These are phyloP conservation scores for Pocillopora damicornis DNA, from an alignment of 64 coral and sea anemone species.

Conservation along the genomic window DNA sequence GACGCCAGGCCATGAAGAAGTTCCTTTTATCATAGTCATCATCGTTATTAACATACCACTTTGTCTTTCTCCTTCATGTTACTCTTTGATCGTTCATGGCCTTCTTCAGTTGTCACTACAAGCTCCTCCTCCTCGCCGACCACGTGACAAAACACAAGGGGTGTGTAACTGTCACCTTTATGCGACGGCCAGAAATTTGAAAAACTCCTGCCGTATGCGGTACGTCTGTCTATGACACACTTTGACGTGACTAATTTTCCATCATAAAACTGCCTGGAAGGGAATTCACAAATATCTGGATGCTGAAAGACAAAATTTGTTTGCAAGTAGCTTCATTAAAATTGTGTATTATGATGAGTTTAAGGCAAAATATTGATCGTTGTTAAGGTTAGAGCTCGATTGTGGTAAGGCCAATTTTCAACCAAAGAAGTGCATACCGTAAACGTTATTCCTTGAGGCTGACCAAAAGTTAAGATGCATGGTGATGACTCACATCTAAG, in stretches of 20 bases:
- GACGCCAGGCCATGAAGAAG: too few species aligned
- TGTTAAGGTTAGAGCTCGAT: too few species aligned
- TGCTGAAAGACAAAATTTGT: conserved; percentile 25
- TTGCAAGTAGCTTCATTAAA: too few species aligned
- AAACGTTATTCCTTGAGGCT: too few species aligned
- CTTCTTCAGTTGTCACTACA: conserved; percentile 33
- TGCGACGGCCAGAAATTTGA: conserved; percentile 30
- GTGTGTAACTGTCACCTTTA: background rate
- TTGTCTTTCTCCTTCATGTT: conserved; percentile 40
- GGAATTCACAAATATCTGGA: conserved; percentile 55
- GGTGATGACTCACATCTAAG: too few species aligned
- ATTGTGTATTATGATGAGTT: too few species aligned
- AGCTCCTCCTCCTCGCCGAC: conserved; percentile 42
- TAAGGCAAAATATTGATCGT: too few species aligned
- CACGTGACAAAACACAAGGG: conserved; percentile 38
- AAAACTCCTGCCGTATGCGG: conserved; percentile 24
- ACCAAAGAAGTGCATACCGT: too few species aligned
- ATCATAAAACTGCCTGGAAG: conserved; percentile 51
- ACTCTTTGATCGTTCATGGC: conserved; percentile 33
- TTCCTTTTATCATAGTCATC: too few species aligned
- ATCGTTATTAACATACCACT: background rate
- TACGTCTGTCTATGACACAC: conserved; percentile 26
- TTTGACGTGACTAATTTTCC: conserved; percentile 31
- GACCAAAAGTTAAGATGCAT: too few species aligned
- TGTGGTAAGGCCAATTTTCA: too few species aligned